Base-by-base conservation (phyloP, 2,797 vertebrate genomes). In the Percopsis omiscomaycus region DNA sequence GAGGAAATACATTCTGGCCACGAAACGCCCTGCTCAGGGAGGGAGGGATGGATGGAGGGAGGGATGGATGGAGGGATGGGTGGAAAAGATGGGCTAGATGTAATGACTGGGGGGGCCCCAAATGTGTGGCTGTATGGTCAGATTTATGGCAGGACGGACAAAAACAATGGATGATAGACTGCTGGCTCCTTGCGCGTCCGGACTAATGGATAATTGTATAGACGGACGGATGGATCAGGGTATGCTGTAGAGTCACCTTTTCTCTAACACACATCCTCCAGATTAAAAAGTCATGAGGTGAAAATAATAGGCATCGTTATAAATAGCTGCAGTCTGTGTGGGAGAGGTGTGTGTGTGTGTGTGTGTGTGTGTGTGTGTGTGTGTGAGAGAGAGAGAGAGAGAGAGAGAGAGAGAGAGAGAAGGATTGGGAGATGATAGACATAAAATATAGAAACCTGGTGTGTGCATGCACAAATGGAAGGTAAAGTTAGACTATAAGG, bases 241-340 rank as follows among this genome's bases (percentile, higher is more conserved):
- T 59, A 59, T n/a, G 54, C 15, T 3, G 55, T 66, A 64, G 29
- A 77, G 69, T 37, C 80, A 73, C 78, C 73, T 81, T 78, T 66
- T 74, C 6, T 37, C 32, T 8, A 75, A 72, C 71, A 80, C 58
- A 68, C 61, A 59, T 75, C 73, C 77, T 71, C 79, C 74, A 67
- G 77, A 88, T 90, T 88, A 87, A 81, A 85, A 82, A 84, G 75
- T 82, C 75, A 81, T 59, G 80, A 86, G 82, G 80, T 83, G 75
- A 68, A 83, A 84, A 83, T 89, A 85, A 88, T 81, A 74, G 73
- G 71, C 66, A 66, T 71, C 0, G 68, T 46, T 87, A 86, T 80
- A 87, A 86, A 88, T 89, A 89, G 80, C 70, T 30, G 29, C 42
- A 15, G 5, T 42, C 42, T 32, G 71, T 49, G 79, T 84, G 78